phyloP scores from a whole-genome alignment of 1,140 invertebrate genomes.

The Drosophila burlai region DNA sequence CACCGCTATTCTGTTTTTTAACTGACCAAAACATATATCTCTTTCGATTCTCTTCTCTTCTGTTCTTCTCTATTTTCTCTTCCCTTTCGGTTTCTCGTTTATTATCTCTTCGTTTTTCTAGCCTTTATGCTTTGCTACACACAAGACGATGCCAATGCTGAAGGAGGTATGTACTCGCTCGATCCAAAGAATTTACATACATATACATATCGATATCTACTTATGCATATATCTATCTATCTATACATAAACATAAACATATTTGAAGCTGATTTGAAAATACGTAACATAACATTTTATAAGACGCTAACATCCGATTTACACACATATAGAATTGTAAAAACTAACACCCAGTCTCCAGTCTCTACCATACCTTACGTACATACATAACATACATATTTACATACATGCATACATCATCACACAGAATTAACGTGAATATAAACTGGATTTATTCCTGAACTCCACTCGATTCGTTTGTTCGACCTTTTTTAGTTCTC shows the following conservation, averaged over 20 bases:
- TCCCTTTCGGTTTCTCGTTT: conserved; percentile 66
- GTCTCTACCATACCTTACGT: conserved; percentile 17
- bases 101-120: conserved; percentile 86
- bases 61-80: conserved; percentile 72
- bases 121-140: conserved; percentile 97
- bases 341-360: conserved; percentile 15
- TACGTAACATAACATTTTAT: conserved; percentile 36
- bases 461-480: conserved; percentile 10
- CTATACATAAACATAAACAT: conserved; percentile 1
- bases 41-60: conserved; percentile 76
- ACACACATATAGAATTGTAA: conserved; percentile 23
- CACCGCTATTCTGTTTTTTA: conserved; percentile 71
- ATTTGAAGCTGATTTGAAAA: conserved; percentile 33
- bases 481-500: conserved; percentile 5
- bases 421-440: conserved; percentile 20
- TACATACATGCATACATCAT: conserved; percentile 46
- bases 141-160: conserved; percentile 94
- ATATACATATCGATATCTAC: conserved; percentile 49
- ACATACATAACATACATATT: conserved; percentile 24
- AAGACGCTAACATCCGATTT: conserved; percentile 29
- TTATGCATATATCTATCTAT: conserved; percentile 32
- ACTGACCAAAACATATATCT: conserved; percentile 78
- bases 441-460: conserved; percentile 10
- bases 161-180: conserved; percentile 92
- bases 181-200: conserved; percentile 51